These are phyloP conservation scores for Philereme transversata DNA, from an alignment of 2,888 invertebrate species.

Conservation along the genomic window DNA sequence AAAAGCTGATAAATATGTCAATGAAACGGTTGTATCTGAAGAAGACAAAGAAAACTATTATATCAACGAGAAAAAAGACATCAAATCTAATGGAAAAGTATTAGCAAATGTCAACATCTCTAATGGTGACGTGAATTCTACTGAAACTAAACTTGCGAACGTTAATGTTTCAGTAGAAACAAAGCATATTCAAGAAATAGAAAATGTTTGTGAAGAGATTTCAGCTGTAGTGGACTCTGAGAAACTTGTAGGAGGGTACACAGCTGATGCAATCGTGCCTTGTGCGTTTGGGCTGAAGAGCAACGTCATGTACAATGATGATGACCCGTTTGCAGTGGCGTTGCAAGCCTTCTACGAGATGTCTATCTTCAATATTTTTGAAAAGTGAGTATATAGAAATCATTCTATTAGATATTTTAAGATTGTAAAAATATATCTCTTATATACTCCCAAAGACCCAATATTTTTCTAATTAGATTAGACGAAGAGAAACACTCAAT, in stretches of 20 bases:
- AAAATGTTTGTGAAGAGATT: constrained; percentile 19
- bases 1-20: too few relatives aligned
- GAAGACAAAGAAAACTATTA: constrained; percentile 16
- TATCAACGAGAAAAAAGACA: neutral
- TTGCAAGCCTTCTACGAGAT: constrained; percentile 76
- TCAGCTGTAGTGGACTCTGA: constrained; percentile 62
- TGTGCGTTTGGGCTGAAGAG: constrained; percentile 78
- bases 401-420: neutral
- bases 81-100: constrained; percentile 1
- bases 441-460: too few relatives aligned
- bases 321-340: constrained; percentile 75
- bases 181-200: constrained; percentile 21
- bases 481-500: too few relatives aligned
- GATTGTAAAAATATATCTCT: too few relatives aligned
- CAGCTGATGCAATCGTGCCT: constrained; percentile 77
- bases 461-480: too few relatives aligned
- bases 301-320: constrained; percentile 69
- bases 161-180: neutral
- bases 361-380: constrained; percentile 69
- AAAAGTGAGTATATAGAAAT: constrained; percentile 75
- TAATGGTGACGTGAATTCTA: neutral
- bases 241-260: constrained; percentile 73
- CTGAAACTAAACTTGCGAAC: neutral
- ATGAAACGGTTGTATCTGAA: neutral
- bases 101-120: neutral